Evolutionary conservation across 2,888 invertebrate genomes (phyloP).

Genomic region (Euplexia lucipara): DNA sequence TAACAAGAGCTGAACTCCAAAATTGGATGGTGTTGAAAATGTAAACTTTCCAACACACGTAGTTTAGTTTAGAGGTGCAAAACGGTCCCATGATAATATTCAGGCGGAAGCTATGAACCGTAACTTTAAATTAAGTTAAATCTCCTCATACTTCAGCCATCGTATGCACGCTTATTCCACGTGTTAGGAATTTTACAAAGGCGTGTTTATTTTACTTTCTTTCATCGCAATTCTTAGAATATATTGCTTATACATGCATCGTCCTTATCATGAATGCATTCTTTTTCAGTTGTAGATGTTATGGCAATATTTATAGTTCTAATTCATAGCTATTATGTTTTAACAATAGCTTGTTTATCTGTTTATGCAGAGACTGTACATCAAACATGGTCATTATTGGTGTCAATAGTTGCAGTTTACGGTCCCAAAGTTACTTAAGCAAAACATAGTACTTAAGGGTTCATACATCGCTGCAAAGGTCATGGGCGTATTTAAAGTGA

Average conservation of each 20-base stretch:
- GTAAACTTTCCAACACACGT: slow-evolving; percentile 3
- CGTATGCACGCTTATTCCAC: not conserved
- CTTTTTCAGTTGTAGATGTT: not conserved
- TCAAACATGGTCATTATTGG: no score
- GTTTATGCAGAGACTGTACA: not conserved
- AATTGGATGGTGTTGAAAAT: slow-evolving; percentile 16
- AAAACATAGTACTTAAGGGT: no score
- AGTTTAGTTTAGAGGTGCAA: slow-evolving; percentile 29
- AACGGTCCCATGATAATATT: slow-evolving; percentile 39
- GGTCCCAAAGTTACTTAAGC: no score
- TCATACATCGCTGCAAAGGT: no score
- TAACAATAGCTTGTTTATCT: not conserved
- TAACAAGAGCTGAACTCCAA: not conserved
- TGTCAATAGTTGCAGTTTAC: no score
- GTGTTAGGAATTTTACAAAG: not conserved
- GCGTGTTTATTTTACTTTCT: not conserved
- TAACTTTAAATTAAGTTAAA: slow-evolving; percentile 45
- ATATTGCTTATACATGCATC: not conserved
- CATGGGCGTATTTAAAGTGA: no score
- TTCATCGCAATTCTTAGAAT: not conserved
- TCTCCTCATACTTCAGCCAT: not conserved
- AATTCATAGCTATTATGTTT: not conserved
- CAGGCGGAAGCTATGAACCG: slow-evolving; percentile 30
- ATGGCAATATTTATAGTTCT: not conserved
- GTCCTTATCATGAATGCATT: not conserved